phyloP scores from a whole-genome alignment of 2,113 vertebrate species.

The Laterallus jamaicensis region DNA sequence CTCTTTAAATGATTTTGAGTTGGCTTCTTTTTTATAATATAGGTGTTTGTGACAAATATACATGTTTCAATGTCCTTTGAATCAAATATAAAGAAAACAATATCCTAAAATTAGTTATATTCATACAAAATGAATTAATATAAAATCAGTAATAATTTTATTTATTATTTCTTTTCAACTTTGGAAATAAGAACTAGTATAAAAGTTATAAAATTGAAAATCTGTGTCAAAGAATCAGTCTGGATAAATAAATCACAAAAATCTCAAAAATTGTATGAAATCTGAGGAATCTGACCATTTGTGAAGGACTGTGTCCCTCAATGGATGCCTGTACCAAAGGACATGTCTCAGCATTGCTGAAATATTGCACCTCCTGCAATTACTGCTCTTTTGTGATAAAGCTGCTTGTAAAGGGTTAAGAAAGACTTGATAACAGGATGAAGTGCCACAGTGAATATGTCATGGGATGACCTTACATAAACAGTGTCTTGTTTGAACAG shows the following conservation, averaged over 20 bases:
- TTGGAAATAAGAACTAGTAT: not conserved
- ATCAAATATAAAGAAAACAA: not conserved
- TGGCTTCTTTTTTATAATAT: not conserved
- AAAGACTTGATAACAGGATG: no score
- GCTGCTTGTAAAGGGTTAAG: no score
- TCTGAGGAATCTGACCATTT: not conserved
- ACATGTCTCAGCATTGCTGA: no score
- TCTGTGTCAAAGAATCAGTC: not conserved
- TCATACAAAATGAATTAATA: not conserved
- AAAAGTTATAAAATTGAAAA: not conserved
- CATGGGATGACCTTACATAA: no score
- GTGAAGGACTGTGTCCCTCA: no score
- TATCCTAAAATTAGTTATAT: not conserved
- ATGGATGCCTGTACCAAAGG: no score
- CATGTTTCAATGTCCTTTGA: not conserved
- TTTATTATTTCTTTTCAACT: not conserved
- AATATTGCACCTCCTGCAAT: no score
- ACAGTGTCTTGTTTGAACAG: no score
- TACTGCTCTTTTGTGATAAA: no score
- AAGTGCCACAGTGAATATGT: no score
- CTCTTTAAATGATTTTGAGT: not conserved
- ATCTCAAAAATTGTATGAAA: not conserved
- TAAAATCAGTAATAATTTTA: not conserved
- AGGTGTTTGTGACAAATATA: not conserved
- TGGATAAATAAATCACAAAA: not conserved